These are phyloP conservation scores for Rhinoraja longicauda DNA, from an alignment of 2,797 vertebrate genomes.

Conservation along the genomic window DNA sequence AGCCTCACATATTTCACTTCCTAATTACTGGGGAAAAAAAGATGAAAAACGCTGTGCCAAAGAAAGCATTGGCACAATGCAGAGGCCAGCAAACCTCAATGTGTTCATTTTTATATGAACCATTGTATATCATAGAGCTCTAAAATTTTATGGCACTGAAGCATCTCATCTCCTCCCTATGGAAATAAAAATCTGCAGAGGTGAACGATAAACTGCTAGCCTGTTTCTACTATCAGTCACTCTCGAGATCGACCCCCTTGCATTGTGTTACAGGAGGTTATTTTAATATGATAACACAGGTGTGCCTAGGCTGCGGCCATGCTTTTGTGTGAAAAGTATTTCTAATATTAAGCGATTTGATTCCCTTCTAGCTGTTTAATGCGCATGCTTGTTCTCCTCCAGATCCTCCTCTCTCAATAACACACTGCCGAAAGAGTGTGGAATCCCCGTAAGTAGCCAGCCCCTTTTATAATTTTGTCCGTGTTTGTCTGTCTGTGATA, in stretches of 20 bases:
- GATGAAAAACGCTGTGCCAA: background rate
- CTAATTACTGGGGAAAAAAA: background rate
- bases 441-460: conserved; percentile 92
- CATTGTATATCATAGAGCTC: background rate
- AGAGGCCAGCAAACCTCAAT: background rate
- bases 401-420: conserved; percentile 97
- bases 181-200: background rate
- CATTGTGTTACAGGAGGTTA: background rate
- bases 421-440: conserved; percentile 93
- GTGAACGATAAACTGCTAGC: background rate
- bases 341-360: background rate
- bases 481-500: background rate
- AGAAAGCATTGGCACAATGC: background rate
- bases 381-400: conserved; percentile 48
- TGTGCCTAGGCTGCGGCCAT: background rate
- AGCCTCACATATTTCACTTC: background rate
- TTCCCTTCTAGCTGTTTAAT: conserved; percentile 7
- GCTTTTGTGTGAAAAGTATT: background rate
- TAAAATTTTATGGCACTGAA: too few relatives aligned
- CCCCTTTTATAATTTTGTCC: background rate
- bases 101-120: background rate
- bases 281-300: background rate
- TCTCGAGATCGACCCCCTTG: background rate
- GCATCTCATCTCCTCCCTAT: background rate
- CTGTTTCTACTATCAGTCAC: background rate